A percentile compares a stretch with the other conserved stretches of the same genome.
Conservation (phyloP, 2,888 invertebrate genomes). For the Caenorhabditis doughertyi region DNA sequence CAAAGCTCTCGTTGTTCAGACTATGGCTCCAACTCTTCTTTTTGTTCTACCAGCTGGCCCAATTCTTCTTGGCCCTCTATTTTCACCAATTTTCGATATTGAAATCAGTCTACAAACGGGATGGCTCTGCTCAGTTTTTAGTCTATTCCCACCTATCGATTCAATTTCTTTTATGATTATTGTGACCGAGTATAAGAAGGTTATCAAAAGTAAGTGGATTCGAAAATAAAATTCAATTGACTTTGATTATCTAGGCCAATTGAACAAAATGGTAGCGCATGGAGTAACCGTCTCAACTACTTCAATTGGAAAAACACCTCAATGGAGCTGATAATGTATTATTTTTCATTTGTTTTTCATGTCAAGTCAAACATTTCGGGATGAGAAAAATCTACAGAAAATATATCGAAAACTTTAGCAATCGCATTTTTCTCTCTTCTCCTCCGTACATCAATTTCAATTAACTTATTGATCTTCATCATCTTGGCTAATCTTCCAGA, state of each 20-base stretch:
- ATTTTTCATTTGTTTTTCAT: not conserved
- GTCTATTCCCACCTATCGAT: constrained; percentile 32
- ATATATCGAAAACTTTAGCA: constrained; percentile 25
- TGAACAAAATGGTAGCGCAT: no score
- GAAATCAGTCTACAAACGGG: constrained; percentile 19
- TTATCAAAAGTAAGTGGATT: constrained; percentile 16
- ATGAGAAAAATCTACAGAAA: constrained; percentile 40
- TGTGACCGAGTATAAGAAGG: constrained; percentile 19
- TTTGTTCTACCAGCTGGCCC: constrained; percentile 28
- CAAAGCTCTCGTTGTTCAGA: constrained; percentile 27
- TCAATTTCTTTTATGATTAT: constrained; percentile 32
- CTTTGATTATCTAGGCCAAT: no score
- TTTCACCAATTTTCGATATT: not conserved
- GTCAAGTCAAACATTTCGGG: constrained; percentile 45
- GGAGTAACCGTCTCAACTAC: no score
- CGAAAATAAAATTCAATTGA: no score
- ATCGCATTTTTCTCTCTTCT: constrained; percentile 13
- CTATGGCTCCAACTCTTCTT: constrained; percentile 4
- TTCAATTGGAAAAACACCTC: no score
- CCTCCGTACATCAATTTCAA: constrained; percentile 51
- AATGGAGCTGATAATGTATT: no score
- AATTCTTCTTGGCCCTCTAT: constrained; percentile 3
- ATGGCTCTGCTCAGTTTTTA: constrained; percentile 12
- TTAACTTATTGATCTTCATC: constrained; percentile 61
- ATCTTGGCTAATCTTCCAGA: constrained; percentile 62